Evolutionary conservation across 2,888 invertebrate species (phyloP), one percentile per base, ranked within the genome.

Genomic region (Orthosia gracilis): DNA sequence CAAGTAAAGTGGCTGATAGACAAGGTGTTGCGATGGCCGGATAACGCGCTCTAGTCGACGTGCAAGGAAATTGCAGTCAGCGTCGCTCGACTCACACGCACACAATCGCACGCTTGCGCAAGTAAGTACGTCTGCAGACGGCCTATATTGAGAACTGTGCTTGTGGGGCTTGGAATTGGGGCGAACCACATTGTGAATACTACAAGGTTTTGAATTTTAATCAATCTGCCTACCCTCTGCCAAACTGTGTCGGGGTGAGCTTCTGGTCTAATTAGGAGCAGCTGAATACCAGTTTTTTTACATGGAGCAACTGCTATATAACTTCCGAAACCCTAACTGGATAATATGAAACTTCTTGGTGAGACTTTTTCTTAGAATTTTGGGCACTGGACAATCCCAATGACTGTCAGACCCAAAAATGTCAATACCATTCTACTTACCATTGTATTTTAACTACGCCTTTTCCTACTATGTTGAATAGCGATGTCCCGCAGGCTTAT

Each of bases 31-130:
- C 69, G 88, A 85, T 88, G 69, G 15, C 0, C 54, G 40, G 88
- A 88, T 87, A 88, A 83, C 76, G 68, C 55, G 72, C 50, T 21
- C 58, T 62, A 71, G 71, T 69, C 62, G 88, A 82, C 89, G 73
- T 70, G 73, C 45, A 73, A 86, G 88, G 88, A 88, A 88, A 88
- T 88, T 88, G 85, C 89, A 86, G 68, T 81, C 85, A 85, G 79
- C 88, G 73, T 63, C 66, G 62, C 40, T 40, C 40, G 40, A 40
- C 40, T 40, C 40, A 40, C 70, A 77, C 71, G 59, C 79, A 79
- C 65, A 69, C 84, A 47, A 63, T 47, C 69, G 21, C 79, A 67
- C 49, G 31, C 76, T 57, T 65, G 59, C 40, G 54, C 52, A 61
- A 67, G 69, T 61, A 45, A 49, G 7, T 62, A 62, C 17, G 26